Percentiles rank a stretch among this genome's conserved stretches.
phyloP scores from a whole-genome alignment of 2,113 vertebrate genomes.

The Lanius ludovicianus region DNA sequence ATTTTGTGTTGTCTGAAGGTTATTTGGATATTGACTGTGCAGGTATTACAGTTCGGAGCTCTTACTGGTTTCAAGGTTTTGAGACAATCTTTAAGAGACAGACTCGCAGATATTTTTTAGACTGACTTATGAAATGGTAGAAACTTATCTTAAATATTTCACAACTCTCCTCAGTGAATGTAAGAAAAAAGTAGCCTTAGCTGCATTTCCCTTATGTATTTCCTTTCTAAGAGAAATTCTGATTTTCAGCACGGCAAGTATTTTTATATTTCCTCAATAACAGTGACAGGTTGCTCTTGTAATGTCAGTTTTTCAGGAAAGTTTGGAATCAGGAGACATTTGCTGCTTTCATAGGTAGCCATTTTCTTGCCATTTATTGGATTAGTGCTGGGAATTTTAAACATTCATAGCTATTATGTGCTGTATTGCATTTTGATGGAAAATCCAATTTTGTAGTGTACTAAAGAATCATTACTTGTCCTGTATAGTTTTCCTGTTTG shows the following conservation, averaged over 20 bases:
- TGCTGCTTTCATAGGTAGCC: not conserved
- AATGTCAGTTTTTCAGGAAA: not conserved
- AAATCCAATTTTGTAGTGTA: not conserved
- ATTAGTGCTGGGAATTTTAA: not conserved
- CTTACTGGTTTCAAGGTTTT: not conserved
- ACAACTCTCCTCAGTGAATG: not conserved
- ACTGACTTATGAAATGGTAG: not conserved
- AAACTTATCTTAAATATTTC: not conserved
- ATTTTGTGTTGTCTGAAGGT: not conserved
- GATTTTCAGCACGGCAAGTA: not conserved
- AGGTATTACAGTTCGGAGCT: not conserved
- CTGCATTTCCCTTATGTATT: not conserved
- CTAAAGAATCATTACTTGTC: not conserved
- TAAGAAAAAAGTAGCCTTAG: not conserved
- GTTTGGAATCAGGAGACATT: not conserved
- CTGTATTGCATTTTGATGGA: not conserved
- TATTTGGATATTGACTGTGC: not conserved
- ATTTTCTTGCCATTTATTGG: not conserved
- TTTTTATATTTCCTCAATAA: not conserved
- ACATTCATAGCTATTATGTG: not conserved
- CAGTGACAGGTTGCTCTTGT: not conserved
- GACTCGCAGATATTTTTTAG: not conserved
- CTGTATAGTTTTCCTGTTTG: not conserved
- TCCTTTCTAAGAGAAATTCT: not conserved
- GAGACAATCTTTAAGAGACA: not conserved